phyloP scores from a whole-genome alignment of 2,113 vertebrate genomes.

The Chrysochloris asiatica region DNA sequence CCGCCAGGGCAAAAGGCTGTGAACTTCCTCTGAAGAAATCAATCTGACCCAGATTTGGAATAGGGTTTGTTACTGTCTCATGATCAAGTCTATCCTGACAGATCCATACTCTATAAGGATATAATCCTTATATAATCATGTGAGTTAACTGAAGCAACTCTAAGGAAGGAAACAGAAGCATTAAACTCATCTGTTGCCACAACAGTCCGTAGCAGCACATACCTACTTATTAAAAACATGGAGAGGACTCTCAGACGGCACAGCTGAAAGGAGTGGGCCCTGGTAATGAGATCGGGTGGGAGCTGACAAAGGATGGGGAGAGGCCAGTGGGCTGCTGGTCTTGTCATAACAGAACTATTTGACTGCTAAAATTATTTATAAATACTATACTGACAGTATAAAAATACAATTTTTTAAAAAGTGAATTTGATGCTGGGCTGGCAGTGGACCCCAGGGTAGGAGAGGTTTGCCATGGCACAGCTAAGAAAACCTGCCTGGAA shows the following conservation, averaged over 20 bases:
- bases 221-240: background rate
- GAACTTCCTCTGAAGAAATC: background rate
- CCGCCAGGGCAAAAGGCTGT: background rate
- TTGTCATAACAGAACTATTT: background rate
- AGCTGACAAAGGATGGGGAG: rapidly evolving
- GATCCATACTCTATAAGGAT: background rate
- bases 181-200: background rate
- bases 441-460: rapidly evolving
- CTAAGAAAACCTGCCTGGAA: background rate
- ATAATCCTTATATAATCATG: background rate
- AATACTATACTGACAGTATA: too few relatives aligned
- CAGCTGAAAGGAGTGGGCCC: background rate
- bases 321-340: too few relatives aligned
- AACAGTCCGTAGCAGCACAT: background rate
- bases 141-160: background rate
- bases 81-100: background rate
- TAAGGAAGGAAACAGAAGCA: too few relatives aligned
- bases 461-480: rapidly evolving
- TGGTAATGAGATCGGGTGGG: too few relatives aligned
- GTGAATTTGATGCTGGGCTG: background rate
- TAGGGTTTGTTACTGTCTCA: background rate
- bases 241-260: background rate
- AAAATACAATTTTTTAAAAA: background rate
- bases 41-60: background rate
- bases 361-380: background rate